These are phyloP conservation scores for Lasioglossum morio DNA, from an alignment of 2,888 invertebrate species.

Conservation along the genomic window DNA sequence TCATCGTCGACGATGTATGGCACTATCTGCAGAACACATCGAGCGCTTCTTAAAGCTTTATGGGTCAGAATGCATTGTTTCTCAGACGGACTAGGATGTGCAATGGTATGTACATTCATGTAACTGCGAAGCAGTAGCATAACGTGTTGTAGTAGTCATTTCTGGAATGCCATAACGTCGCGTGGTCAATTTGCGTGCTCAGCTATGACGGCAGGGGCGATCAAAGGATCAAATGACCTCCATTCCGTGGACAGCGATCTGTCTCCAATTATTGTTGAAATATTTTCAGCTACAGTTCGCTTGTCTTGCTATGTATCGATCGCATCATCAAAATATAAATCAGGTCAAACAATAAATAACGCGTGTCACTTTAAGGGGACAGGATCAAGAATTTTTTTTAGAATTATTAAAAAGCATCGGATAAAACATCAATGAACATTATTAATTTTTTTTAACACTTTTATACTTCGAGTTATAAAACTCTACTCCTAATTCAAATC, in stretches of 20 bases:
- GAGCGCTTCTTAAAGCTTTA: constrained; percentile 43
- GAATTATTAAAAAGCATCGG: no score
- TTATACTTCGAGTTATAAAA: neutral
- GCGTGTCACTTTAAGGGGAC: neutral
- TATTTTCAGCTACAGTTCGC: neutral
- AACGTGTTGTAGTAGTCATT: constrained; percentile 68
- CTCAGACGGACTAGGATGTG: constrained; percentile 33
- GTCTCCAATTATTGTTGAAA: constrained; percentile 41
- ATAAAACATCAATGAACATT: neutral
- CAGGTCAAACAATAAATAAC: neutral
- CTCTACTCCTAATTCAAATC: neutral
- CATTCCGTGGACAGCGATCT: constrained; percentile 42
- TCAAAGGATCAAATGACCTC: constrained; percentile 56
- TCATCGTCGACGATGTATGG: neutral
- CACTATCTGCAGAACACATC: neutral
- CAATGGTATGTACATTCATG: constrained; percentile 53
- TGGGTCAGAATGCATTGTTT: constrained; percentile 62
- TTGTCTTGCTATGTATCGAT: neutral
- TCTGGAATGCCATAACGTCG: constrained; percentile 70
- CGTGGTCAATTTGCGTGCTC: constrained; percentile 69
- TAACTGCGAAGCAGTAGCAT: constrained; percentile 62
- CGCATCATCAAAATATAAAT: neutral
- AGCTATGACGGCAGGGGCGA: constrained; percentile 51
- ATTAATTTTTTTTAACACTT: neutral
- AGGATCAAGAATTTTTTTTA: neutral